Evolutionary conservation across 1,140 invertebrate genomes (phyloP).

Genomic region (Acromyrmex echinatior): DNA sequence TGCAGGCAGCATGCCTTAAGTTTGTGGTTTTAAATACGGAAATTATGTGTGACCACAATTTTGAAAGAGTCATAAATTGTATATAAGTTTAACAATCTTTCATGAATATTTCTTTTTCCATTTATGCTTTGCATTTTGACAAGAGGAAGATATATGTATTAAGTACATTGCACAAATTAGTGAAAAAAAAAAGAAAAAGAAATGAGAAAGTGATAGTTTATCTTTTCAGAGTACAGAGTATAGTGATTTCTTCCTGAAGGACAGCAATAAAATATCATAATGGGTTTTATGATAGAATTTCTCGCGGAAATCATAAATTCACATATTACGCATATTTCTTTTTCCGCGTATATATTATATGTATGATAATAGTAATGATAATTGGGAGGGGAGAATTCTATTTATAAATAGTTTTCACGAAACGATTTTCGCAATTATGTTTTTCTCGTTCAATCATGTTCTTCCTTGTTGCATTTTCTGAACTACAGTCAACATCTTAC

Average conservation of each 20-base stretch:
- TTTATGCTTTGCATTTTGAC: conserved; percentile 55
- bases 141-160: conserved; percentile 31
- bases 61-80: conserved; percentile 45
- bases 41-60: conserved; percentile 31
- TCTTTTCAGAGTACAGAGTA: conserved; percentile 12
- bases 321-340: conserved; percentile 3
- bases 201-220: neutral
- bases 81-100: conserved; percentile 31
- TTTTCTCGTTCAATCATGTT: conserved; percentile 70
- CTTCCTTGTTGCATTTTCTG: conserved; percentile 70
- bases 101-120: conserved; percentile 17
- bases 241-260: conserved; percentile 17
- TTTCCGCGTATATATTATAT: conserved; percentile 45
- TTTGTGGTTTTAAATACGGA: neutral
- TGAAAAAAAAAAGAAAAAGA: conserved; percentile 4
- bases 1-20: conserved; percentile 8
- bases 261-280: conserved; percentile 58
- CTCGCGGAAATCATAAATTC: conserved; percentile 42
- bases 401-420: conserved; percentile 60
- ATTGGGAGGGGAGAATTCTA: neutral
- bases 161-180: conserved; percentile 68
- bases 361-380: conserved; percentile 28
- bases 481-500: conserved; percentile 6
- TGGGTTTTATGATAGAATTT: conserved; percentile 40
- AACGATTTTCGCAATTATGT: conserved; percentile 44